Base-by-base conservation (phyloP, 2,113 vertebrate species). In the Holacanthus passer region DNA sequence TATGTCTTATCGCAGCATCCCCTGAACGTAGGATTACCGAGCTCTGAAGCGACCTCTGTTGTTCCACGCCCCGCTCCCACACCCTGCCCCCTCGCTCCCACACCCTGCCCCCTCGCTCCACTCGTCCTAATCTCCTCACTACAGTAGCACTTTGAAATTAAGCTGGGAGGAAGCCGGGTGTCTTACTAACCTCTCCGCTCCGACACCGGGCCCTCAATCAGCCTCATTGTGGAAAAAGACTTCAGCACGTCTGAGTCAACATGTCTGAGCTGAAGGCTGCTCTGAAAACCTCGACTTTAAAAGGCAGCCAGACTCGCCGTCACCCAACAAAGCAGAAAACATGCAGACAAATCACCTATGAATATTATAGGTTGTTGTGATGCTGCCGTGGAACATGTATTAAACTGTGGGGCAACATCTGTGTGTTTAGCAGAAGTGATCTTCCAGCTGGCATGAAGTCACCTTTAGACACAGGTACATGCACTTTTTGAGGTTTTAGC, bases 81-180 rank as follows among this genome's bases (percentile, higher is more conserved):
- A 52, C 60, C 80, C 83, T 73, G 48, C 81, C 85, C 82, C 87
- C 88, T 47, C 71, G 24, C 70, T 72, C 81, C 11, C 39, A 41
- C 39, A 41, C 39, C 82, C 85, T 73, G 48, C 81, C 85, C 82
- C 87, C 88, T 47, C 71, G 24, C 70, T 72, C 81, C 79, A 78
- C 82, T 84, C 77, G 45, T 73, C 86, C 85, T 94, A 94, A 94
- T 94, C 93, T 92, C 90, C 47, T 87, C 85, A 81, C 83, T 90
- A 77, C 90, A 88, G 88, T 85, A 91, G 85, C 89, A 90, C 88
- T 92, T 85, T 86, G 82, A 88, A 91, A 93, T 94, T 92, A 94
- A 94, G 90, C 91, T 87, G 85, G 79, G 83, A 85, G 89, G 79
- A 88, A 81, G 79, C 72, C 45, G 79, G 78, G 84, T 84, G 88